Base-by-base conservation (phyloP, 2,113 vertebrate species). In the Passer domesticus region DNA sequence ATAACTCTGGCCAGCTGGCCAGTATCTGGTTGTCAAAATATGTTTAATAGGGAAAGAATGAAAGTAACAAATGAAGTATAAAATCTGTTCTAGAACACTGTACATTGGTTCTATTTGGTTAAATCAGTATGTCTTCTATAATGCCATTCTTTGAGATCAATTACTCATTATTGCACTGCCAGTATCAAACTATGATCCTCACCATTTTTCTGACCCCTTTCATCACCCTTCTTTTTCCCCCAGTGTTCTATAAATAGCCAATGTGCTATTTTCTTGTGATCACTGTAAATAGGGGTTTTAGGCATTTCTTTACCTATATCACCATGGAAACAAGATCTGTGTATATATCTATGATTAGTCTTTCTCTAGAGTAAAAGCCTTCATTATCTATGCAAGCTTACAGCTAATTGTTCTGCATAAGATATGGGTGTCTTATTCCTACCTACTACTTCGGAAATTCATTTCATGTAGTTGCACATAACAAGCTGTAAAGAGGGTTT, bases 381-480 rank as follows among this genome's bases (percentile, higher is more conserved):
- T 55, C 77, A 83, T 62, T 92, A 91, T 97, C 87, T 96, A 75
- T 89, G 67, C 66, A 80, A 67, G 80, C 49, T 69, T 89, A 78
- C 20, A 10, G 72, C 80, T 77, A 72, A 76, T 62, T 83, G 66
- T 94, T 97, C 87, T 92, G 77, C 52, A 53, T 52, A 70, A 96
- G 82, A 92, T 81, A 93, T 7, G 44, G 22, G 58, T 81, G 87
- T 76, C 94, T 93, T 62, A 79, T 52, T 95, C 62, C 82, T 83
- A 93, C 46, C 18, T 47, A 59, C 64, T 55, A 21, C 70, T 93
- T 92, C 25, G 47, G 90, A 97, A 96, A 94, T 92, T 93, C 49
- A 58, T 96, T 97, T 95, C 60, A 72, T 82, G 52, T 70, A 90
- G 64, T 95, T 95, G 67, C 76, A 96, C 72, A 92, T 55, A 93